Base-by-base conservation (phyloP, 2,888 invertebrate species). In the Thymelicus lineola region DNA sequence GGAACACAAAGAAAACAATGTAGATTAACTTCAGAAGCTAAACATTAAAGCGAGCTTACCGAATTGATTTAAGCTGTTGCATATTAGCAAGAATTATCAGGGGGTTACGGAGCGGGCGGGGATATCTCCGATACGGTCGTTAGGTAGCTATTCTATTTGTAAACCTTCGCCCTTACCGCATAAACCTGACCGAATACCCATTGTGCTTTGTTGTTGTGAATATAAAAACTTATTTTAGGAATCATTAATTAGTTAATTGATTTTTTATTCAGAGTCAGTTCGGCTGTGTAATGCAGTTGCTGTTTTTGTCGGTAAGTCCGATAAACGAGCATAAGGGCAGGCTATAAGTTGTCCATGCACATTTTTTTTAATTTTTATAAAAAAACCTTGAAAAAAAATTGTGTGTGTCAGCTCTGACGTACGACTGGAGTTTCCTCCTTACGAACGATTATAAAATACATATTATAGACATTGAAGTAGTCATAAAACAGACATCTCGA, bases 1-100 rank as follows among this genome's bases (percentile, higher is more conserved):
- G 93, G 91, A 94, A 75, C 79, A 83, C 72, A 70, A 67, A 73
- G 74, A 57, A 50, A 46, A 9, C 15, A 50, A n/a, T 7, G 38
- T 50, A 6, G 46, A 45, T 28, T 28, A 46, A n/a, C 46, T 28
- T 12, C 35, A 28, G 46, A 12, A n/a, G 15, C 35, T 55, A 62
- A 35, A 48, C 48, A 62, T 63, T 15, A 46, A 36, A 42, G 45
- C 36, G 48, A 66, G 57, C 35, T 58, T 50, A 59, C 50, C 59
- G 59, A 64, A 58, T 63, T 72, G 71, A 72, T 74, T 75, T 76
- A 75, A 77, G 74, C 73, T 76, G 77, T 76, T 79, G 79, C 76
- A 76, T 74, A 74, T 73, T 75, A 71, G 75, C 72, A 71, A 68
- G 73, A 73, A 72, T 74, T 72, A 73, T 73, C 59, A 70, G 72